These are phyloP conservation scores for Argyrosomus regius DNA, from an alignment of 2,797 vertebrate species.

Conservation along the genomic window DNA sequence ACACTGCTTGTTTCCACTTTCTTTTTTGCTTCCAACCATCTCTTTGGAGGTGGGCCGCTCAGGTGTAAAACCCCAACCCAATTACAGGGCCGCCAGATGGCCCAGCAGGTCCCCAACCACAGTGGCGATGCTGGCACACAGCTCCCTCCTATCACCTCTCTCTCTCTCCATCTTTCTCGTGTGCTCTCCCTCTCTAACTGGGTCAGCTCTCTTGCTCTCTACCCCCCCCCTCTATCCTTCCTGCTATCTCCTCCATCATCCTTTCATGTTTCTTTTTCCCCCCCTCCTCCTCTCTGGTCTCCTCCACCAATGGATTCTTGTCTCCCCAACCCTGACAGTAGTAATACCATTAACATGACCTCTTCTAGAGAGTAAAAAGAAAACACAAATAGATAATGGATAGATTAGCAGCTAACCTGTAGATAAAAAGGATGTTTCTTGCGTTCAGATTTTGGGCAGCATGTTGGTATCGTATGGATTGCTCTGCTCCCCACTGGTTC, in stretches of 20 bases:
- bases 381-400: not conserved
- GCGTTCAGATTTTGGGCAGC: slow-evolving; percentile 37
- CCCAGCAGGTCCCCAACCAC: slow-evolving; percentile 80
- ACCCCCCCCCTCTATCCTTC: slow-evolving; percentile 45
- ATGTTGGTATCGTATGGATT: slow-evolving; percentile 19
- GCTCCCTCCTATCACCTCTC: slow-evolving; percentile 64
- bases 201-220: slow-evolving; percentile 66
- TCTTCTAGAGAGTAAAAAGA: not conserved
- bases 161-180: slow-evolving; percentile 43
- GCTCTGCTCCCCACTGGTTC: slow-evolving; percentile 40
- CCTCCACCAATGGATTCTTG: slow-evolving; percentile 25
- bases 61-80: slow-evolving; percentile 86
- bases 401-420: not conserved
- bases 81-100: slow-evolving; percentile 86
- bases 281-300: not conserved
- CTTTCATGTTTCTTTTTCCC: slow-evolving; percentile 28
- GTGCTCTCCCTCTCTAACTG: slow-evolving; percentile 60
- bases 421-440: slow-evolving; percentile 7
- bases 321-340: slow-evolving; percentile 7
- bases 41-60: slow-evolving; percentile 70
- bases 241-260: slow-evolving; percentile 58
- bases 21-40: slow-evolving; percentile 36
- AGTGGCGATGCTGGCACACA: slow-evolving; percentile 59
- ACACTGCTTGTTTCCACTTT: slow-evolving; percentile 22
- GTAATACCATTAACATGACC: not conserved